phyloP scores from a whole-genome alignment of 2,888 invertebrate genomes.

The Drosophila niveifrons region DNA sequence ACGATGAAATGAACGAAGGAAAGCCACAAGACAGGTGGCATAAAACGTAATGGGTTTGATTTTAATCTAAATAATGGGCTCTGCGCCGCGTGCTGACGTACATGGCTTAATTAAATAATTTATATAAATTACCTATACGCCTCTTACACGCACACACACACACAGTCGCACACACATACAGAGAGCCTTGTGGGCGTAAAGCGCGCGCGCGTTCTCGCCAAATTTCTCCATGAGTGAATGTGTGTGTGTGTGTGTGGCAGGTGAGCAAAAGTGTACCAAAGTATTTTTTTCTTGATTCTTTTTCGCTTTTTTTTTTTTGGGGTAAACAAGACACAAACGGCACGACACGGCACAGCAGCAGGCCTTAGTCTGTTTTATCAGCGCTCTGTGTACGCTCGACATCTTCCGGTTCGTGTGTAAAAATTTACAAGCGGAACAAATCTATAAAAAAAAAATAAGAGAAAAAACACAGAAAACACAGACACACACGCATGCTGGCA shows the following conservation, averaged over 20 bases:
- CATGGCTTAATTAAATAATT: conserved; percentile 78
- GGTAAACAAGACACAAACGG: conserved; percentile 40
- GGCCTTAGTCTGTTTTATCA: conserved; percentile 66
- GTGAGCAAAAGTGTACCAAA: conserved; percentile 36
- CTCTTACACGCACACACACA: conserved; percentile 45
- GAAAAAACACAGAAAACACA: conserved; percentile 11
- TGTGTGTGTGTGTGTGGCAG: conserved; percentile 22
- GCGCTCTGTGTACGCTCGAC: conserved; percentile 58
- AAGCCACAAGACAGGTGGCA: conserved; percentile 65
- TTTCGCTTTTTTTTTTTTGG: conserved; percentile 17
- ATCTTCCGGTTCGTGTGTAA: conserved; percentile 64
- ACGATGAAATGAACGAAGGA: conserved; percentile 27
- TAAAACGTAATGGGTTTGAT: conserved; percentile 76
- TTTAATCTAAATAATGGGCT: conserved; percentile 79
- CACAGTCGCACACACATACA: conserved; percentile 31
- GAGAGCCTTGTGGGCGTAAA: conserved; percentile 17
- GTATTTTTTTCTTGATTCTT: conserved; percentile 2
- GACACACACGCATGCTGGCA: conserved; percentile 16
- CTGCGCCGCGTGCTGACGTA: conserved; percentile 66
- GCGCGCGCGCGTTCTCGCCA: conserved; percentile 57
- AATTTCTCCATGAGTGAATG: conserved; percentile 8
- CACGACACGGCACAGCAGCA: neutral
- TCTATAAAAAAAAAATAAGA: conserved; percentile 45
- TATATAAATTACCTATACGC: conserved; percentile 71
- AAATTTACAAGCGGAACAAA: conserved; percentile 70